Base-by-base conservation (phyloP, 2,888 invertebrate genomes). In the Orthonevra nobilis region DNA sequence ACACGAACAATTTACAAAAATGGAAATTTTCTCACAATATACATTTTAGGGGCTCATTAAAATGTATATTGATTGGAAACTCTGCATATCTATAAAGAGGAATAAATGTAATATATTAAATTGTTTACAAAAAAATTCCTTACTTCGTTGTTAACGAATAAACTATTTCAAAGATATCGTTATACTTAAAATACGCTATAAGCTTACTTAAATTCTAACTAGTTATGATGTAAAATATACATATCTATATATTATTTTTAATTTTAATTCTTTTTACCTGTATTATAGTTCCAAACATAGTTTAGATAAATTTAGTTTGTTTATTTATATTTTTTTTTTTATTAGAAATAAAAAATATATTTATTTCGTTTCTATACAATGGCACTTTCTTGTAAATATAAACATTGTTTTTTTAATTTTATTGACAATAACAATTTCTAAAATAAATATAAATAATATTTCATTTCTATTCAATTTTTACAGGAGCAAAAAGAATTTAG, bases 31-130 rank as follows among this genome's bases (percentile, higher is more conserved):
- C 5, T 20, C 26, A 52, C 52, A 77, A 77, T 66, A 70, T 19
- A 70, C 77, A 77, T 60, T 77, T 77, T 77, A 46, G 77, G 77
- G 77, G 77, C 77, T 77, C 77, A 1, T 48, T 7, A 77, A 77
- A 77, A 70, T 66, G 64, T 54, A 60, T 66, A 70, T 58, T 60
- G 64, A 28, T 32, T 9, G 38, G 28, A 50, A 40, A n/a, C n/a
- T n/a, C n/a, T n/a, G 60, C 15, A 32, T 10, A 36, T 19, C n/a
- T 6, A 20, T 17, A 9, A 17, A 12, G 20, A 17, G 7, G 17
- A 23, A 19, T 9, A 10, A 34, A 3, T 17, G 26, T 26, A 12
- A 30, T 4, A 28, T 36, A n/a, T 14, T 28, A 23, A 32, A 3
- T 40, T 14, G 3, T 30, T 36, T 10, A 23, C 28, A 28, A 38